Percentiles rank a stretch among this genome's conserved stretches.
phyloP scores from a whole-genome alignment of 1,140 invertebrate species.

The Aphaenogaster floridana region DNA sequence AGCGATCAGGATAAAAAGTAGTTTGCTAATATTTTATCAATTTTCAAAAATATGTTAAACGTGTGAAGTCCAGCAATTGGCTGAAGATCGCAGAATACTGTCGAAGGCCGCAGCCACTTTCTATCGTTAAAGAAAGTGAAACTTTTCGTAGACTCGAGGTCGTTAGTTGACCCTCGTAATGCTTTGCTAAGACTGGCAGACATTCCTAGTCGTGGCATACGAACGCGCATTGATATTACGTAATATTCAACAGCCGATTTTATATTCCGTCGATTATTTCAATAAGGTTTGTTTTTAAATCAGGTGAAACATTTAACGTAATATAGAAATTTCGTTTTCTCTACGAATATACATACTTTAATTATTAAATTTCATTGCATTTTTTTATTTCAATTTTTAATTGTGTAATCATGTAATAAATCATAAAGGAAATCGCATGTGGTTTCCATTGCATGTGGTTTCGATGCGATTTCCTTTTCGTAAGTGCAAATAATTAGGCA shows the following conservation, averaged over 20 bases:
- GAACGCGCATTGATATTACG: not conserved
- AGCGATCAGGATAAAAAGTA: not conserved
- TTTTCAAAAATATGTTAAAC: not conserved
- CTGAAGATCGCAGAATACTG: slow-evolving; percentile 13
- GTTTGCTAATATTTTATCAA: not conserved
- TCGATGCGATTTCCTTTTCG: slow-evolving; percentile 3
- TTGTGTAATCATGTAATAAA: slow-evolving; percentile 11
- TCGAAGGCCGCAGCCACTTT: slow-evolving; percentile 74
- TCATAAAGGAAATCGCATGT: not conserved
- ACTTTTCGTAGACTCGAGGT: slow-evolving; percentile 59
- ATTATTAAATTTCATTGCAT: not conserved
- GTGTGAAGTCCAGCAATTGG: not conserved
- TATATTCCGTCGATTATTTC: not conserved
- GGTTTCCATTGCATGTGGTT: not conserved
- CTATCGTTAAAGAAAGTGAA: slow-evolving; percentile 74
- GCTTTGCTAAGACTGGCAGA: slow-evolving; percentile 31
- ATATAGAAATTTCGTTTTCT: not conserved
- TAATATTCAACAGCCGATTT: not conserved
- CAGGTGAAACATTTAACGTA: not conserved
- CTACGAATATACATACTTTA: not conserved
- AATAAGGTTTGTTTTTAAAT: not conserved
- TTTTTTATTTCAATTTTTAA: not conserved
- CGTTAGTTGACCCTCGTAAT: slow-evolving; percentile 64
- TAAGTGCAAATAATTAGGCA: slow-evolving; percentile 10
- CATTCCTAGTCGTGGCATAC: slow-evolving; percentile 16